Evolutionary conservation across 2,797 vertebrate species (phyloP), one percentile per base, ranked within the genome.

Genomic region (Apodemus agrarius): DNA sequence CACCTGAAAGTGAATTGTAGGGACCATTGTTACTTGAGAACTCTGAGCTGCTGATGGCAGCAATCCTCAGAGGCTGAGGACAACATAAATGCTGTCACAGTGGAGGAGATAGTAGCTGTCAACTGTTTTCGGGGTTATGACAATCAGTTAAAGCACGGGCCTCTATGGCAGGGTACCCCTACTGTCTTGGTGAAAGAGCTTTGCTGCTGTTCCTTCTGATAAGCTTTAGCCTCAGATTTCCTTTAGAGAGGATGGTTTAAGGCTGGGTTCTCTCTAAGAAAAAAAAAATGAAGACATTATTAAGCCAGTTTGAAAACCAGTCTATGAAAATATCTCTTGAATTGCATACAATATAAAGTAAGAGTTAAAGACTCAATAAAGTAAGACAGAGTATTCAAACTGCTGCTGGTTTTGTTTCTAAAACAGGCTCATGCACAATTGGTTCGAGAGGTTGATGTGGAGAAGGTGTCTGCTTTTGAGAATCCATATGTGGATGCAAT

Each of bases 401-500:
- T 49, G 65, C 49, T 72, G 63, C 37, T 81, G 0, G 21, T 72
- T 91, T 72, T 82, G 13, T 54, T 84, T 90, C 87, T 91, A 19
- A 90, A 97, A 95, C 98, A 99, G 99, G 99, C 98, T 97, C 99
- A 99, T 96, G 99, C 99, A 98, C 99, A 99, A 95, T 97, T 99
- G 95, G 99, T 99, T 98, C 99, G 99, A 98, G 99, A 99, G 97
- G 99, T 99, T 80, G 99, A 99, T 34, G 99, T 99, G 97, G 99
- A 99, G 98, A 99, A 99, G 97, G 98, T 99, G 94, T 95, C 78
- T 96, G 97, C 98, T 95, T 99, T 99, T 82, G 98, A 99, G 97
- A 99, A 99, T 94, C 99, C 99, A 0, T 99, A 99, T 1, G 99
- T 99, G 98, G 99, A 99, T 92, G 99, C 99, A 98, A 99, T 99